Evolutionary conservation across 2,888 invertebrate genomes (phyloP).

Genomic region (Vanessa cardui): DNA sequence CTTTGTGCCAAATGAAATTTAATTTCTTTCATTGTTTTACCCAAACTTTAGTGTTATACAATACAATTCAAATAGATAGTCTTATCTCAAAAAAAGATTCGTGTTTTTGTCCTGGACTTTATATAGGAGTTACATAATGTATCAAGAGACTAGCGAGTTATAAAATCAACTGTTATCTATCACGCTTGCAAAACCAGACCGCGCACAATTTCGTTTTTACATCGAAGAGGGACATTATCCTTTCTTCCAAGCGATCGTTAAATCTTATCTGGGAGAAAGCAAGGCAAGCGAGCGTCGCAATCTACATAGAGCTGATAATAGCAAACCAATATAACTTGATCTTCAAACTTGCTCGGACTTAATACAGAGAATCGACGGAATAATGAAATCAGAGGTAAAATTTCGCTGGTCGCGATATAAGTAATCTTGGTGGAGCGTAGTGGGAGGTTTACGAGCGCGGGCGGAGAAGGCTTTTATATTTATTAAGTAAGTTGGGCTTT

Average conservation of each 20-base stretch:
- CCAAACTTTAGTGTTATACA: no score
- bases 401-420: constrained; percentile 67
- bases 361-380: constrained; percentile 45
- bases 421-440: constrained; percentile 79
- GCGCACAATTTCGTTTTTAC: constrained; percentile 66
- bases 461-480: constrained; percentile 83
- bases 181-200: constrained; percentile 65
- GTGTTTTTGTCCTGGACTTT: background rate
- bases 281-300: constrained; percentile 70
- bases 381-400: constrained; percentile 68
- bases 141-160: constrained; percentile 3
- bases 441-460: constrained; percentile 78
- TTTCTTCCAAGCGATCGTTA: constrained; percentile 75
- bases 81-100: background rate
- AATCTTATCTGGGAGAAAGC: constrained; percentile 79
- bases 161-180: constrained; percentile 60
- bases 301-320: constrained; percentile 82
- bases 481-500: constrained; percentile 84
- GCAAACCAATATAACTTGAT: constrained; percentile 59
- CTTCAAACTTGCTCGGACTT: constrained; percentile 52
- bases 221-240: constrained; percentile 80
- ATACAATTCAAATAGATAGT: background rate
- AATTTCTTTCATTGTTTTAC: no score
- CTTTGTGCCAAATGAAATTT: no score
- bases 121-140: background rate